These are phyloP conservation scores for Cyanocitta stelleri DNA, from an alignment of 2,113 vertebrate species.

Conservation along the genomic window DNA sequence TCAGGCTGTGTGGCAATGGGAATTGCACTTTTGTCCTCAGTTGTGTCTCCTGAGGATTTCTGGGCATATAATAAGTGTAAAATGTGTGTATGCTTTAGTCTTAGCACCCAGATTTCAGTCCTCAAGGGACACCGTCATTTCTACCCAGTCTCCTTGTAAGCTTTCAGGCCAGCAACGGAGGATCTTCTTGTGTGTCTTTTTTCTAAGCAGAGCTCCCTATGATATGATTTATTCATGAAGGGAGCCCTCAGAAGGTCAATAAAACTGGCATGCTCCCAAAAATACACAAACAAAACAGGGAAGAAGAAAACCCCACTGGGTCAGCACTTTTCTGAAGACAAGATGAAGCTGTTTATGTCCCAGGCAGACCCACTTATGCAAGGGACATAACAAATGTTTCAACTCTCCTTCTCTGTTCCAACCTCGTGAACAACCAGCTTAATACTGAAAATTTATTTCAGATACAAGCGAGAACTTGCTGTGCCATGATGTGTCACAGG, in stretches of 20 bases:
- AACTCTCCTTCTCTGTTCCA: slow-evolving; percentile 7
- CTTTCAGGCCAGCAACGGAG: neutral
- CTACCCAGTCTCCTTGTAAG: neutral
- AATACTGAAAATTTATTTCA: neutral
- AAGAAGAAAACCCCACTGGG: neutral
- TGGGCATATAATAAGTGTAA: neutral
- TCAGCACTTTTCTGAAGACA: slow-evolving; percentile 51
- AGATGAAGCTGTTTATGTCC: slow-evolving; percentile 33
- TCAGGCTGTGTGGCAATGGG: neutral
- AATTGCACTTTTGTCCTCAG: neutral
- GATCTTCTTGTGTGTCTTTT: neutral
- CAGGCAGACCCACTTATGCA: neutral
- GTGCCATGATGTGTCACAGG: neutral
- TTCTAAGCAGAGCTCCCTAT: neutral
- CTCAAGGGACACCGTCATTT: neutral
- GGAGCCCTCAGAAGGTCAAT: slow-evolving; percentile 32
- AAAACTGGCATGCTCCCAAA: slow-evolving; percentile 42
- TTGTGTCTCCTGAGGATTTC: neutral
- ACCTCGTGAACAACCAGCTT: neutral
- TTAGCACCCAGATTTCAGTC: neutral
- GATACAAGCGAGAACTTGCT: slow-evolving; percentile 1
- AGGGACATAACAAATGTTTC: neutral
- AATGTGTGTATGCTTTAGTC: neutral
- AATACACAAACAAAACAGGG: slow-evolving; percentile 31
- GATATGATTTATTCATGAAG: slow-evolving; percentile 41